Conservation (phyloP, 2,113 vertebrate genomes). For the human region GRCh38 chr22:39492501-39493000, state of each 20-base stretch:
- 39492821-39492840: not conserved
- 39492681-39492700: not conserved
- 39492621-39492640: not conserved
- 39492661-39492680: not conserved
- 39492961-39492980: too few relatives aligned
- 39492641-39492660: not conserved
- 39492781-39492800: not conserved
- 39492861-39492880: not conserved
- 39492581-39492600: not conserved
- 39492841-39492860: not conserved
- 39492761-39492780: not conserved
- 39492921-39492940: too few relatives aligned
- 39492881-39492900: too few relatives aligned
- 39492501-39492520: not conserved
- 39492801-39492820: not conserved
- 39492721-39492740: not conserved
- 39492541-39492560: not conserved
- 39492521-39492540: not conserved
- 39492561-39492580: not conserved
- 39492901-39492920: too few relatives aligned
- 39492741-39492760: accelerated
- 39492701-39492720: too few relatives aligned
- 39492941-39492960: too few relatives aligned
- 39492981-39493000: too few relatives aligned
- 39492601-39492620: not conserved